Evolutionary conservation across 2,797 vertebrate genomes (phyloP).

Genomic region (Myripristis murdjan): DNA sequence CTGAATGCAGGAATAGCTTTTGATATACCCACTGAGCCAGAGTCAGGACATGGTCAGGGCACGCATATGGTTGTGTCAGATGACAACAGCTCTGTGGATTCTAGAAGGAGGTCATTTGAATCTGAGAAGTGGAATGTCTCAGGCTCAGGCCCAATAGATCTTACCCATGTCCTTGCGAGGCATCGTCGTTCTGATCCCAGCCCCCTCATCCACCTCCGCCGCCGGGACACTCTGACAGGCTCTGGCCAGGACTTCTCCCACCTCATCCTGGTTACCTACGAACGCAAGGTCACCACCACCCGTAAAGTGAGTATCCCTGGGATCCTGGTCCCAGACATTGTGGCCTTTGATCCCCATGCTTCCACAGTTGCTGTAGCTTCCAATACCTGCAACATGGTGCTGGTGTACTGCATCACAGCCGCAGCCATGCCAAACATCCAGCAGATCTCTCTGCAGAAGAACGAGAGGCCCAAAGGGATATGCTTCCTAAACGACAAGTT

Average conservation of each 20-base stretch:
- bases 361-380: constrained; percentile 92
- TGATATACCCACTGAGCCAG: constrained; percentile 78
- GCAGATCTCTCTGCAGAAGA: constrained; percentile 91
- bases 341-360: constrained; percentile 89
- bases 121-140: constrained; percentile 82
- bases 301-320: constrained; percentile 94
- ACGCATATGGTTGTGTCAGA: constrained; percentile 70
- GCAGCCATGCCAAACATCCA: constrained; percentile 91
- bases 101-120: constrained; percentile 82
- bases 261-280: constrained; percentile 93
- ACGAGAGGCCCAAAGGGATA: constrained; percentile 93
- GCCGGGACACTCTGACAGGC: constrained; percentile 88
- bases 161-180: constrained; percentile 89
- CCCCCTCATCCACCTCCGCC: constrained; percentile 89
- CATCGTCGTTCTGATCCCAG: constrained; percentile 87
- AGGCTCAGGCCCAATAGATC: constrained; percentile 86
- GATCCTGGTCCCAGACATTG: constrained; percentile 94
- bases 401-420: constrained; percentile 91
- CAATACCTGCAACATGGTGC: constrained; percentile 91
- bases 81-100: constrained; percentile 74
- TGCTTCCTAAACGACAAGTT: constrained; percentile 92
- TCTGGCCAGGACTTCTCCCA: constrained; percentile 93
- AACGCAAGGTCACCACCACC: constrained; percentile 90
- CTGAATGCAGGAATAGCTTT: constrained; percentile 88
- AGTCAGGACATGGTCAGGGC: constrained; percentile 64